Evolutionary conservation across 1,140 invertebrate genomes (phyloP).

Genomic region (Eumaeus atala): DNA sequence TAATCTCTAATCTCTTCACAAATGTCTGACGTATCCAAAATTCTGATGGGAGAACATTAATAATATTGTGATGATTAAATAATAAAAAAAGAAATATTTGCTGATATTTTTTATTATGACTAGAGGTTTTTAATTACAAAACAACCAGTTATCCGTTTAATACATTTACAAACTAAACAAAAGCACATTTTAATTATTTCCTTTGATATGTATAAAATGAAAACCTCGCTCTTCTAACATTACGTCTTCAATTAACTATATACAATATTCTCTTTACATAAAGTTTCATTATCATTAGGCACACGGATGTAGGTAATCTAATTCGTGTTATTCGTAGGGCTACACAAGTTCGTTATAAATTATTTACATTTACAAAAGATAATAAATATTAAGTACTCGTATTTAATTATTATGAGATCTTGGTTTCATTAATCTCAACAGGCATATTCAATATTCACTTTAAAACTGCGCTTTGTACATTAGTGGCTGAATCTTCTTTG

Average conservation of each 20-base stretch:
- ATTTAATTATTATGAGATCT: slow-evolving; percentile 64
- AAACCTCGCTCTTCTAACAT: slow-evolving; percentile 48
- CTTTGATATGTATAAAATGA: slow-evolving; percentile 69
- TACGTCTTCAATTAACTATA: slow-evolving; percentile 43
- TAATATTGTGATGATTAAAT: slow-evolving; percentile 15
- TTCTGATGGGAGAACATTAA: no score
- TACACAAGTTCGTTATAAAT: slow-evolving; percentile 10
- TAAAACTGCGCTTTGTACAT: not conserved
- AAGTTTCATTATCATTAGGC: slow-evolving; percentile 37
- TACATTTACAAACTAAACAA: slow-evolving; percentile 58
- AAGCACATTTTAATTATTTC: slow-evolving; percentile 49
- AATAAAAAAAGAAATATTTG: slow-evolving; percentile 30
- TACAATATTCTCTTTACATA: slow-evolving; percentile 41
- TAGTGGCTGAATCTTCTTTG: no score
- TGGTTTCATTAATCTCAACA: slow-evolving; percentile 65
- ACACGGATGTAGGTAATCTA: slow-evolving; percentile 57
- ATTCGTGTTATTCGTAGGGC: slow-evolving; percentile 27
- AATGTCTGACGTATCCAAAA: no score
- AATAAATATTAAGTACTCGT: slow-evolving; percentile 30
- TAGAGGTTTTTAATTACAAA: slow-evolving; percentile 72
- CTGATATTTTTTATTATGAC: slow-evolving; percentile 71
- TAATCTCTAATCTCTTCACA: no score
- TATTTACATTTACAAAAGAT: slow-evolving; percentile 16
- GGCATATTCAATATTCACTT: slow-evolving; percentile 9
- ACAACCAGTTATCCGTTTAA: slow-evolving; percentile 55